A percentile compares a stretch with the other conserved stretches of the same genome.
Evolutionary conservation across 2,113 vertebrate species (phyloP).

Genomic region (Bos indicus): DNA sequence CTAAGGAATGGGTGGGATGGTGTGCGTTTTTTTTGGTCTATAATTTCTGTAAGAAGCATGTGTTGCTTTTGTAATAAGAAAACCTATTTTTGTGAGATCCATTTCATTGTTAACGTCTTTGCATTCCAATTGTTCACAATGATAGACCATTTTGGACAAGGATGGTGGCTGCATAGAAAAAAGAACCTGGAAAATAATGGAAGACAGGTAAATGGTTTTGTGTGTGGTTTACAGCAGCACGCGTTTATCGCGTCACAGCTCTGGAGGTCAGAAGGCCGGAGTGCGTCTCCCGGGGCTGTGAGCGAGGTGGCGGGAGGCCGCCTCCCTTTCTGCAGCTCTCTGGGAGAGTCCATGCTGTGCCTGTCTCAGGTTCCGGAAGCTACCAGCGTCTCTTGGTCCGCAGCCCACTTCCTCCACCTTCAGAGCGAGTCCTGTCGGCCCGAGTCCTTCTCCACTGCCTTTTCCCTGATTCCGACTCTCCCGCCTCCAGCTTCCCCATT

Average conservation of each 20-base stretch:
- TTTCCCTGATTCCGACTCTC: not conserved
- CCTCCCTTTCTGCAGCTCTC: not conserved
- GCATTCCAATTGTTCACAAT: not conserved
- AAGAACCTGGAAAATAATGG: not conserved
- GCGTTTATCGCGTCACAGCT: accelerated
- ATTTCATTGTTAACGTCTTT: not conserved
- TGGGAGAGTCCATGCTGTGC: not conserved
- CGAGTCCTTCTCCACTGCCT: not conserved
- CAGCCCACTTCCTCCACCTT: not conserved
- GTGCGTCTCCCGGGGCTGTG: not conserved
- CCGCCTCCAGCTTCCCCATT: not conserved
- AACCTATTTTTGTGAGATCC: not conserved
- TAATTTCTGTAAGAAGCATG: not conserved
- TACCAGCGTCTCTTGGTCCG: accelerated
- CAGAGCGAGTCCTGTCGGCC: not conserved
- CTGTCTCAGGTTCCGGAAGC: not conserved
- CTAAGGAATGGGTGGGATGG: not conserved
- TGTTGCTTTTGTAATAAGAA: not conserved
- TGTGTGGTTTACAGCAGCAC: not conserved
- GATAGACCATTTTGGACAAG: not conserved
- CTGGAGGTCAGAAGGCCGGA: not conserved
- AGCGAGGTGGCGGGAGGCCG: not conserved
- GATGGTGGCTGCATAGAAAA: not conserved
- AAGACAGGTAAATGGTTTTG: not conserved
- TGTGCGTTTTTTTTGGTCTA: not conserved